Evolutionary conservation across 2,113 vertebrate species (phyloP).

Genomic region (Dascyllus trimaculatus): DNA sequence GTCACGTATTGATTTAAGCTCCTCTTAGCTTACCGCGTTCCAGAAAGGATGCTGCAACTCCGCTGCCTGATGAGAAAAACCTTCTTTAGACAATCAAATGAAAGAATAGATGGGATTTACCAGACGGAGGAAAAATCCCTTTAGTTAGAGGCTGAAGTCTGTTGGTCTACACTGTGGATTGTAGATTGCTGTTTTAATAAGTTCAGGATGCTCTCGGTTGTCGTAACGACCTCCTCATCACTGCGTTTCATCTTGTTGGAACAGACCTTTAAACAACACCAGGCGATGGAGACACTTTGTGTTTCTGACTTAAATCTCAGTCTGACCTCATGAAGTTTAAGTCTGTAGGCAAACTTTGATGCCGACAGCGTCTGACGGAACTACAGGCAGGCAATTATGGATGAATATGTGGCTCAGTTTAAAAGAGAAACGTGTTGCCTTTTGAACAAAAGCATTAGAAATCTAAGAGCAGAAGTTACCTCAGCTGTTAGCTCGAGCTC

Average conservation of each 20-base stretch:
- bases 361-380: no score
- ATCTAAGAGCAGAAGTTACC: no score
- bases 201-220: not conserved
- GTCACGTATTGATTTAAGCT: constrained; percentile 19
- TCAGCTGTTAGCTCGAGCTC: no score
- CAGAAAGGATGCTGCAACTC: constrained; percentile 36
- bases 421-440: no score
- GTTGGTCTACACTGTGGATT: not conserved
- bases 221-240: not conserved
- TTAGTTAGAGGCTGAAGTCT: not conserved
- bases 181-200: not conserved
- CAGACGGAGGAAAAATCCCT: not conserved
- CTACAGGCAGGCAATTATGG: no score
- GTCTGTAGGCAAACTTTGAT: no score
- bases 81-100: constrained; percentile 11
- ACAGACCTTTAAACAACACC: not conserved
- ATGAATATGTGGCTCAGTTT: no score
- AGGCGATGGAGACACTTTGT: not conserved
- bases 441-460: no score
- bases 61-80: constrained; percentile 22
- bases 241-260: not conserved
- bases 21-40: not conserved
- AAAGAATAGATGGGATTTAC: not conserved
- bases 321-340: no score
- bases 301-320: not conserved